These are phyloP conservation scores for Caenorhabditis brenneri DNA, from an alignment of 1,140 invertebrate genomes.

Conservation along the genomic window DNA sequence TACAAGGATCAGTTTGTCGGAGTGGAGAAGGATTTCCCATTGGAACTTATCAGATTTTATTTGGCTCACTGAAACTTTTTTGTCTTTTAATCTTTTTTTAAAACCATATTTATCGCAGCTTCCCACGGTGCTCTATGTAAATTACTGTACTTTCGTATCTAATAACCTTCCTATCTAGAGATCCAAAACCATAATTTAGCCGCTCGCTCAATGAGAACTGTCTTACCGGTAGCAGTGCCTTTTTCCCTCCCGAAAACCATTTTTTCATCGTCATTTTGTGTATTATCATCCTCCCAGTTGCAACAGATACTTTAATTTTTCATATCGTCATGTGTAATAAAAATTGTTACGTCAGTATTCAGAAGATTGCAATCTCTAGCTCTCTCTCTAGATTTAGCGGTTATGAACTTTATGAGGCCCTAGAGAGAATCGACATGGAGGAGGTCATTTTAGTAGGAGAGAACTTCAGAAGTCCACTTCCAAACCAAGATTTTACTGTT, in stretches of 20 bases:
- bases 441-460: background rate
- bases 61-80: background rate
- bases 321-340: conserved; percentile 18
- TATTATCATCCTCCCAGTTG: background rate
- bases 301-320: background rate
- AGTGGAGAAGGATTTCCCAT: background rate
- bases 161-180: too few species aligned
- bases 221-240: too few species aligned
- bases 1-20: background rate
- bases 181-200: too few species aligned
- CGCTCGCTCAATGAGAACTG: too few species aligned
- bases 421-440: background rate
- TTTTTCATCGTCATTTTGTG: background rate
- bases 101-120: too few species aligned
- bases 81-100: background rate
- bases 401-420: conserved; percentile 5
- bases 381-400: too few species aligned
- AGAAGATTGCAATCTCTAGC: background rate
- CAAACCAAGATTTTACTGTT: too few species aligned
- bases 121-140: background rate
- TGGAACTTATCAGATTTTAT: background rate
- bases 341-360: background rate
- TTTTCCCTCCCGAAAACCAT: too few species aligned
- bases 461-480: background rate
- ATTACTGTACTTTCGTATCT: too few species aligned